phyloP scores from a whole-genome alignment of 2,888 invertebrate species.

The Andricus quercusramuli region DNA sequence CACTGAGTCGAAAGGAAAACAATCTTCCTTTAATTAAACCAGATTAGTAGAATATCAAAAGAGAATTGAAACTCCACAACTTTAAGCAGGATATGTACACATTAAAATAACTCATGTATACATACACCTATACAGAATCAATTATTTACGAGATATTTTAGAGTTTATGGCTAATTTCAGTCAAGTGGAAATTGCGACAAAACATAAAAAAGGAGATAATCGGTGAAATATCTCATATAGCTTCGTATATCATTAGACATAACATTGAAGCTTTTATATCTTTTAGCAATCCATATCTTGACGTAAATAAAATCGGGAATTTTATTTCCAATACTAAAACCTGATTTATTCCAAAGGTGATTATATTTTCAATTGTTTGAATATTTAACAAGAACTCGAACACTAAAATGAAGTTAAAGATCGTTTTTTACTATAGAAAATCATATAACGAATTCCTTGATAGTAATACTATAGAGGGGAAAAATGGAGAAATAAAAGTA shows the following conservation, averaged over 20 bases:
- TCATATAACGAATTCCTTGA: neutral
- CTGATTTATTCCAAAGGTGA: too few species aligned
- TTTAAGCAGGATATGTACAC: neutral
- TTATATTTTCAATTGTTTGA: too few species aligned
- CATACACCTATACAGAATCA: neutral
- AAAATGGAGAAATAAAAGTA: neutral
- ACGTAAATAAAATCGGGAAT: neutral
- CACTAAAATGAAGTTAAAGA: too few species aligned
- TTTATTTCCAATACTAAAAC: neutral
- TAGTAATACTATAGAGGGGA: neutral
- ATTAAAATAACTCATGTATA: neutral
- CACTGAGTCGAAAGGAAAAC: too few species aligned
- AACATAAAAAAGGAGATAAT: slow-evolving; percentile 16
- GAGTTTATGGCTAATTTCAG: neutral
- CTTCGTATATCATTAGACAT: neutral
- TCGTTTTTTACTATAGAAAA: too few species aligned
- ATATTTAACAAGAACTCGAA: too few species aligned
- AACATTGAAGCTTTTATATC: neutral
- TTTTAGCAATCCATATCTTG: neutral
- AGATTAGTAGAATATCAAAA: too few species aligned
- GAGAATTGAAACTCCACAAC: neutral
- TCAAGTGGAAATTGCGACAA: neutral
- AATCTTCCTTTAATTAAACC: too few species aligned
- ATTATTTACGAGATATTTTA: neutral
- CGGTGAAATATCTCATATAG: neutral